A percentile compares a stretch with the other conserved stretches of the same genome.
Evolutionary conservation across 2,113 vertebrate genomes (phyloP).

Genomic region (Lophotis ruficrista): DNA sequence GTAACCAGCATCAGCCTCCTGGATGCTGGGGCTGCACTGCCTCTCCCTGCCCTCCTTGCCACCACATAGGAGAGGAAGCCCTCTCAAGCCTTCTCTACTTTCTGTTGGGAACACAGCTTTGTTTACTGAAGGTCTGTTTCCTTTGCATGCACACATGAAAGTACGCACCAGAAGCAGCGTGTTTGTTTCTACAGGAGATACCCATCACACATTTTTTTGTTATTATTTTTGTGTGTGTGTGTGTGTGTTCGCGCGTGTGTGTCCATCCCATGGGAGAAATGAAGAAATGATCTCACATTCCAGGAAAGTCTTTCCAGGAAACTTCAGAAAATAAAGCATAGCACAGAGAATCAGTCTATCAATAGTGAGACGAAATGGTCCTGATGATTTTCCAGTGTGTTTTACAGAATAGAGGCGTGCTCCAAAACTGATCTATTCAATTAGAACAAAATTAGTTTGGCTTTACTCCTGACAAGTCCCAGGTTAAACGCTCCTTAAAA

Average conservation of each 20-base stretch:
- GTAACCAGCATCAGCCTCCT: not conserved
- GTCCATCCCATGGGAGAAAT: constrained; percentile 11
- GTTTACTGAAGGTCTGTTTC: not conserved
- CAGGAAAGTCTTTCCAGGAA: constrained; percentile 58
- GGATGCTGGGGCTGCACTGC: not conserved
- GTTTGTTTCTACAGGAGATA: constrained; percentile 17
- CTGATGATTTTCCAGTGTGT: not conserved
- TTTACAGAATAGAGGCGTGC: not conserved
- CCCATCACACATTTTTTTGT: not conserved
- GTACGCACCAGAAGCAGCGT: not conserved
- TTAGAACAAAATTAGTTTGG: not conserved
- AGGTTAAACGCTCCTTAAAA: not conserved
- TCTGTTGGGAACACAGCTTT: not conserved
- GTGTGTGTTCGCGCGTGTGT: not conserved
- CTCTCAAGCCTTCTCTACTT: not conserved
- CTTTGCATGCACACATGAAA: constrained; percentile 38
- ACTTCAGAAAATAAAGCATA: not conserved
- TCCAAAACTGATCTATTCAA: not conserved
- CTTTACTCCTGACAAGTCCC: not conserved
- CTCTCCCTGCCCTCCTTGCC: not conserved
- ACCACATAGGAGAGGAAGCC: not conserved
- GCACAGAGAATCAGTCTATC: not conserved
- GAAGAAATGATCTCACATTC: constrained; percentile 12
- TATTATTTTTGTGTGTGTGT: not conserved
- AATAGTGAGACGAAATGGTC: not conserved